Evolutionary conservation across 2,113 vertebrate species (phyloP).

Genomic region (Electrona antarctica): DNA sequence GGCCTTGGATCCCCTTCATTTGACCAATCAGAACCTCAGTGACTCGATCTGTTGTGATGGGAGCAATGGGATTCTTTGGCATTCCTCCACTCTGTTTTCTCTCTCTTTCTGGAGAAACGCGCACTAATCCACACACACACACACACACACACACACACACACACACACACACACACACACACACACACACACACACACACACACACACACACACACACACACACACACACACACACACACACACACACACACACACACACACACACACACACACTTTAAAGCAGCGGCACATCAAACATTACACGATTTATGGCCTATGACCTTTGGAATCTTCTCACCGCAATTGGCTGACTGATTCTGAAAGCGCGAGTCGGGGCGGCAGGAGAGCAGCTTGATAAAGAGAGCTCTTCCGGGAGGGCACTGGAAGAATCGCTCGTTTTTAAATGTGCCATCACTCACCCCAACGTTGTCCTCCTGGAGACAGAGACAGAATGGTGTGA

Average conservation of each 20-base stretch:
- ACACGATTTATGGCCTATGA: conserved; percentile 40
- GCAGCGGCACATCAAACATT: no score
- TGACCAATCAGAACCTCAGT: conserved; percentile 73
- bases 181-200: neutral
- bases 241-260: neutral
- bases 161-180: neutral
- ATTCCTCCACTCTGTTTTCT: neutral
- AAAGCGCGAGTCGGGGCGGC: conserved; percentile 81
- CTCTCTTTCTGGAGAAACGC: conserved; percentile 47
- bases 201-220: no score
- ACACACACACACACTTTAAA: neutral
- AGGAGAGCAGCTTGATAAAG: conserved; percentile 81
- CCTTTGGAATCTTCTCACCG: neutral
- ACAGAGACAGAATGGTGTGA: neutral
- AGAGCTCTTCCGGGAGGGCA: conserved; percentile 78
- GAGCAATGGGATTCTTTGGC: conserved; percentile 69
- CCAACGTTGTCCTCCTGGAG: conserved; percentile 81
- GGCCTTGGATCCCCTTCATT: conserved; percentile 90
- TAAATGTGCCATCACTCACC: conserved; percentile 77
- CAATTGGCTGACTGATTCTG: conserved; percentile 21
- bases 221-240: neutral
- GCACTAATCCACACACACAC: conserved; percentile 1
- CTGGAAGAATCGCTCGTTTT: conserved; percentile 65
- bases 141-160: conserved; percentile 15
- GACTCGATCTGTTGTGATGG: conserved; percentile 74